Conservation (phyloP, 2,888 invertebrate genomes). For the Phalangium opilio region DNA sequence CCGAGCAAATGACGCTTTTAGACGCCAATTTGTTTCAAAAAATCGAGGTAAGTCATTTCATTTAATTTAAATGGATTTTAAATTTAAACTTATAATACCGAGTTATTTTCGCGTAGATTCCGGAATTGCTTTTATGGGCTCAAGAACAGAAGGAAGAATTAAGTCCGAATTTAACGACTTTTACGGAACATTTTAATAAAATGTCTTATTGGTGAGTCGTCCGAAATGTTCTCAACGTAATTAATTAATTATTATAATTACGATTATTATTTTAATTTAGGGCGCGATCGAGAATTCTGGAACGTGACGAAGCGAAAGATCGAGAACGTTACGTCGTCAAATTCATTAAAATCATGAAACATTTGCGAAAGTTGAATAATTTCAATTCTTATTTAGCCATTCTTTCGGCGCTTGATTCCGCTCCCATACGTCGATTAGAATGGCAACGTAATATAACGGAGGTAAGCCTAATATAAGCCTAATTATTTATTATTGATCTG, state of each 20-base stretch:
- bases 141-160: constrained; percentile 93
- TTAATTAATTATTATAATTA: too few species aligned
- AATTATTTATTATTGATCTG: not conserved
- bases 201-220: constrained; percentile 74
- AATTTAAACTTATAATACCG: too few species aligned
- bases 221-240: too few species aligned
- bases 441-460: constrained; percentile 85
- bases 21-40: constrained; percentile 90
- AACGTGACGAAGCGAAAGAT: constrained; percentile 81
- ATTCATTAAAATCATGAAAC: constrained; percentile 97
- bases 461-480: constrained; percentile 21
- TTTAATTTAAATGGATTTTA: too few species aligned
- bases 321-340: constrained; percentile 86
- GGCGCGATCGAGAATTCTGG: constrained; percentile 82
- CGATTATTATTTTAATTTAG: too few species aligned
- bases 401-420: constrained; percentile 89
- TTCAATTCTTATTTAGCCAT: constrained; percentile 96
- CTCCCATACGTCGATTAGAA: constrained; percentile 78
- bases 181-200: constrained; percentile 98
- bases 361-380: constrained; percentile 89
- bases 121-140: constrained; percentile 93
- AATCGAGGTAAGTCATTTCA: constrained; percentile 46
- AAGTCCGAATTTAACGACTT: constrained; percentile 87
- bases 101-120: constrained; percentile 45
- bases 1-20: constrained; percentile 93